A percentile compares a stretch with the other conserved stretches of the same genome.
Conservation (phyloP, 2,888 invertebrate genomes). For the Drosophila kanekoi region DNA sequence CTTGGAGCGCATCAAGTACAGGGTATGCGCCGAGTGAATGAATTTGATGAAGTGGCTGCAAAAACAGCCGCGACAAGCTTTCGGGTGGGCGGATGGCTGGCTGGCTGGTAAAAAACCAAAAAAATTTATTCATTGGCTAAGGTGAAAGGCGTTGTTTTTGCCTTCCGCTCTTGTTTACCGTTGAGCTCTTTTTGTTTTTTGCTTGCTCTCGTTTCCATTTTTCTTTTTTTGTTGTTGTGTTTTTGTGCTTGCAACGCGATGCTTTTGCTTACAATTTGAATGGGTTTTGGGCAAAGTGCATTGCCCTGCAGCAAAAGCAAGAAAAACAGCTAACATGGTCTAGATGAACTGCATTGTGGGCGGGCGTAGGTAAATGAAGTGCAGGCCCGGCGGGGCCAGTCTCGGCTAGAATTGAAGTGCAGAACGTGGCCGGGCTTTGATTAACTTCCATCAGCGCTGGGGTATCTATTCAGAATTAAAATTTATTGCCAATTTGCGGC, state of each 20-base stretch:
- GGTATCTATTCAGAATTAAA: constrained; percentile 75
- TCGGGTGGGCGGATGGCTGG: background rate
- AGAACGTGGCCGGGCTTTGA: constrained; percentile 52
- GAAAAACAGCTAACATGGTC: constrained; percentile 34
- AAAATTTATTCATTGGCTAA: constrained; percentile 61
- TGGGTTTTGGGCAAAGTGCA: constrained; percentile 69
- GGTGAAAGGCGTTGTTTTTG: constrained; percentile 65
- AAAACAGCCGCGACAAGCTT: constrained; percentile 42
- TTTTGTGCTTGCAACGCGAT: constrained; percentile 29
- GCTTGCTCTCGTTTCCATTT: background rate
- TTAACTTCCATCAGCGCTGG: constrained; percentile 71
- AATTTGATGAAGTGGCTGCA: constrained; percentile 77
- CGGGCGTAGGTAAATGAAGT: constrained; percentile 41
- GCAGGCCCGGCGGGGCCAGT: constrained; percentile 2
- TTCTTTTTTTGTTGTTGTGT: constrained; percentile 14
- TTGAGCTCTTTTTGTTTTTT: constrained; percentile 33
- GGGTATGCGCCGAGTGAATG: constrained; percentile 60
- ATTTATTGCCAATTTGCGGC: constrained; percentile 82
- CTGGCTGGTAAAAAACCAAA: constrained; percentile 37
- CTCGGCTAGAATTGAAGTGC: constrained; percentile 14
- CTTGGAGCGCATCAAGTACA: constrained; percentile 4
- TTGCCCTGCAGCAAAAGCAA: constrained; percentile 45
- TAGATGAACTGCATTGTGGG: constrained; percentile 45
- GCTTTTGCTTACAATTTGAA: constrained; percentile 67
- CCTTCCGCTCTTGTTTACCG: constrained; percentile 70